phyloP scores from a whole-genome alignment of 2,888 invertebrate species.

The Phrixothrix hirtus region DNA sequence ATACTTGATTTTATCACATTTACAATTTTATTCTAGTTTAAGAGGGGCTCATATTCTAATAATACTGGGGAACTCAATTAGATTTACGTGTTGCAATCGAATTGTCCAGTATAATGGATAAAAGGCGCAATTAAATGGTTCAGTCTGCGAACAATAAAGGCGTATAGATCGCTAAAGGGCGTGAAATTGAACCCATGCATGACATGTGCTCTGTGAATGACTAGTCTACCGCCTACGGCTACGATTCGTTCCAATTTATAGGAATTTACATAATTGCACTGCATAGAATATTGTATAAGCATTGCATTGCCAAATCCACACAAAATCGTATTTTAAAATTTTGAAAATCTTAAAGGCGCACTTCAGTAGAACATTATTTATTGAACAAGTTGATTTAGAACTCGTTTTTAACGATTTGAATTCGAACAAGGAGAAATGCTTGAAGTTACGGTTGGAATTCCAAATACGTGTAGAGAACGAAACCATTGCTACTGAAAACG shows the following conservation, averaged over 20 bases:
- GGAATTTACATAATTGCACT: too few relatives aligned
- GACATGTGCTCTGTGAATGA: constrained; percentile 36
- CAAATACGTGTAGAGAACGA: constrained; percentile 8
- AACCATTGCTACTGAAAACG: constrained; percentile 10
- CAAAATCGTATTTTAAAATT: too few relatives aligned
- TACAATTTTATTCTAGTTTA: constrained; percentile 9
- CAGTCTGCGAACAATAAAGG: constrained; percentile 29
- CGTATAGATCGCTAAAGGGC: constrained; percentile 35
- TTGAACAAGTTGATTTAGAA: background rate
- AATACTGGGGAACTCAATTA: too few relatives aligned
- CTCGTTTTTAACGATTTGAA: constrained; percentile 6
- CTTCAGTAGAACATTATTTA: background rate
- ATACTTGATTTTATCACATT: constrained; percentile 7
- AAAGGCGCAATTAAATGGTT: constrained; percentile 27
- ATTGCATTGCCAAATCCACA: too few relatives aligned
- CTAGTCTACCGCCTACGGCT: constrained; percentile 23
- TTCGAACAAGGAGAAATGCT: constrained; percentile 8
- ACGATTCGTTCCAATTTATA: constrained; percentile 26
- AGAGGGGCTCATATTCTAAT: background rate
- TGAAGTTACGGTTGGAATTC: constrained; percentile 12
- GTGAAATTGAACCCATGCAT: constrained; percentile 37
- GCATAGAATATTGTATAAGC: too few relatives aligned
- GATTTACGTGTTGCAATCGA: background rate
- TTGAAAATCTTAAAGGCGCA: too few relatives aligned
- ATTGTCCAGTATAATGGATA: constrained; percentile 14